Base-by-base conservation (phyloP, 2,888 invertebrate genomes). In the Eupithecia abbreviata region DNA sequence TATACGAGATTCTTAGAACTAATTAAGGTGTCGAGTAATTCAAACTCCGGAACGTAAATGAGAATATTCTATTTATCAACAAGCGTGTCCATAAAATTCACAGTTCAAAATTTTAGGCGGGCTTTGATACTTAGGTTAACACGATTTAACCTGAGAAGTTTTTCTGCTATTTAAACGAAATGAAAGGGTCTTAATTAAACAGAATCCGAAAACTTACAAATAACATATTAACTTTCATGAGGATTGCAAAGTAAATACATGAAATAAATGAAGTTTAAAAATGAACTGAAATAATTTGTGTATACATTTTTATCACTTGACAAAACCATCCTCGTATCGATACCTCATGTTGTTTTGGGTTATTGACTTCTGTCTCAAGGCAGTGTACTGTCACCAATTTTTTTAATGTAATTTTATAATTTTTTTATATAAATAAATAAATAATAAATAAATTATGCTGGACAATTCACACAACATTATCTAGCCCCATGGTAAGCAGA, bases 11-110 rank as follows among this genome's bases (percentile, higher is more conserved):
- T 90, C 87, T 87, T 87, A 88, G 91, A 92, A 91, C 91, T 91
- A 92, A 92, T 92, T 91, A 91, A 91, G 89, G 90, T 90, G 90
- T 89, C 87, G 89, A 89, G 88, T 88, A 90, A 90, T 91, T 91
- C 89, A 85, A 90, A 90, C 90, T 90, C 87, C 81, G 85, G 85
- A 89, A 90, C 88, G 86, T 89, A 91, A 91, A 89, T 90, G 9
- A 3, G 90, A 88, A 90, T 90, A 90, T 89, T 90, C 87, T 90
- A 89, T 89, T 90, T 90, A 89, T 89, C 85, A 85, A 83, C 79
- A 81, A 84, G 81, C 78, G 84, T 85, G 87, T 88, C 18, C 42
- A 49, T 12, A 7, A n/a, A 68, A 68, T 67, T 15, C 43, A 47
- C 4, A 9, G 9, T 18, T 55, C 13, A 5, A 51, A 55, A 55